Percentiles rank a stretch among this genome's conserved stretches.
These are phyloP conservation scores for Calidris pugnax DNA, from an alignment of 2,113 vertebrate genomes.

Conservation along the genomic window DNA sequence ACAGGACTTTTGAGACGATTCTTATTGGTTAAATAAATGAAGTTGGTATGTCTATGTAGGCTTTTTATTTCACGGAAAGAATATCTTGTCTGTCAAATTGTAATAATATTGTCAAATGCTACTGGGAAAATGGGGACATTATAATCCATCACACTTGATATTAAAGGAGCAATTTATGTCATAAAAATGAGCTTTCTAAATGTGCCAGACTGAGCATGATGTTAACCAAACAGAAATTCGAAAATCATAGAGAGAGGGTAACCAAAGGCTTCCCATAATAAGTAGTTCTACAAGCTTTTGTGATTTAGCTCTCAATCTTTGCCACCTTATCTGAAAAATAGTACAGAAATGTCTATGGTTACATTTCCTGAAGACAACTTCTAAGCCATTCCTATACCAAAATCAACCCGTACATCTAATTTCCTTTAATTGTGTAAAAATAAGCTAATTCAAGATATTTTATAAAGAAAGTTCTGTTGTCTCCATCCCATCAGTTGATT, in stretches of 20 bases:
- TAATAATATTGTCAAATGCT: background rate
- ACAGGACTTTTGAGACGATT: background rate
- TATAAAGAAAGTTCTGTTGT: background rate
- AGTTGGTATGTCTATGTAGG: background rate
- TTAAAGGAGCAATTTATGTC: background rate
- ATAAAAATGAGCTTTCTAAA: background rate
- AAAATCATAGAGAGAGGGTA: background rate
- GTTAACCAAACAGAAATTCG: background rate
- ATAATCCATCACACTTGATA: background rate
- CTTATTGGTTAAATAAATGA: background rate
- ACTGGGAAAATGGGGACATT: background rate
- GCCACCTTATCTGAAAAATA: background rate
- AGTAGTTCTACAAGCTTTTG: background rate
- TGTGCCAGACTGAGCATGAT: background rate
- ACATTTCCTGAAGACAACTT: background rate
- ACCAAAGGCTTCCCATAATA: background rate
- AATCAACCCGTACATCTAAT: background rate
- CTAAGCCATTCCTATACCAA: background rate
- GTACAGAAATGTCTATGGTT: background rate
- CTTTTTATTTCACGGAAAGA: background rate
- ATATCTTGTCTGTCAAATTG: background rate
- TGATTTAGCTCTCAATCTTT: background rate
- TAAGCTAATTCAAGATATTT: background rate
- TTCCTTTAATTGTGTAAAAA: background rate
- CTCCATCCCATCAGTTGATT: background rate